Base-by-base conservation (phyloP, 2,888 invertebrate species). In the Rhyacophila evoluta region DNA sequence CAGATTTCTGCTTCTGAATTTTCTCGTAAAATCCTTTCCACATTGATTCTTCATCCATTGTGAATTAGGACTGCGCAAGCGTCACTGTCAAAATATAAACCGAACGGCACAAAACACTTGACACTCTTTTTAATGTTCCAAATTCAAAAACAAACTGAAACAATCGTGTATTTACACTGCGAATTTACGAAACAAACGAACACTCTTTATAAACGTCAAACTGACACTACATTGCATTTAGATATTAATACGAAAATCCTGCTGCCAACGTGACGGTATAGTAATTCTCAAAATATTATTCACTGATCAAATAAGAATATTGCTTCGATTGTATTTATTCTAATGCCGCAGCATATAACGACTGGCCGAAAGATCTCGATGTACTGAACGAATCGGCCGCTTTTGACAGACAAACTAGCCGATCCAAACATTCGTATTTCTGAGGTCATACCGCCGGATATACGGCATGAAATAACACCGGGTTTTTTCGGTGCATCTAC, bases 11-110 rank as follows among this genome's bases (percentile, higher is more conserved):
- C 79, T 92, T 91, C 83, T 92, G 91, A 80, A 94, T 85, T 84
- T 92, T 93, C 75, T 93, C 92, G 84, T 94, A 95, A 84, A 94
- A 93, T 80, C 91, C 91, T 87, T 92, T 94, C 94, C 95, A 95
- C 94, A 95, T 94, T 10, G 91, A 88, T 85, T 95, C 95, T 87
- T 95, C 95, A 86, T 93, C 91, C 91, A 88, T 90, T 83, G 80
- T 82, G 74, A 29, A 76, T 27, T 41, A 69, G 33, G 19, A 74
- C 67, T 25, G 75, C 79, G 73, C 72, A 79, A 27, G 72, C 79
- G 73, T 70, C 27, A 37, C 33, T 11, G 41, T 29, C 69, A 11
- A 55, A 55, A 55, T 8, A 19, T 25, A 27, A 29, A 69, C 29
- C 12, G n/a, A 27, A 69, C 69, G 11, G 10, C 11, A 19, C 55